A percentile compares a stretch with the other conserved stretches of the same genome.
phyloP scores from a whole-genome alignment of 1,140 invertebrate genomes.

The Trissolcus basalis region DNA sequence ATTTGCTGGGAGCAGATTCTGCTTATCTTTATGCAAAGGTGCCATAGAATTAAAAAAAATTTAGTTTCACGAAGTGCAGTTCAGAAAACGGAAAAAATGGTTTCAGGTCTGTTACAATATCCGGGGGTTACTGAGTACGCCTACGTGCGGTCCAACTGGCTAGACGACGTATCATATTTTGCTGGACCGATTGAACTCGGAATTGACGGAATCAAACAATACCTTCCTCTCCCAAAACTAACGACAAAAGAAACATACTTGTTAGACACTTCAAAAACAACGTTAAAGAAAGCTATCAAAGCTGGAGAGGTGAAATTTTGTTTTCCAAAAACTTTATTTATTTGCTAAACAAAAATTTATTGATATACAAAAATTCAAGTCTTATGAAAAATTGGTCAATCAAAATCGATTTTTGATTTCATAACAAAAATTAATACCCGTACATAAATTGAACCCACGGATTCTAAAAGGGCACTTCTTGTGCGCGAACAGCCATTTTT shows the following conservation, averaged over 20 bases:
- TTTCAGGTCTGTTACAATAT: conserved; percentile 73
- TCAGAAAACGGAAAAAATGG: no score
- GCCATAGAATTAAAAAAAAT: no score
- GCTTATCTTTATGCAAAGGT: conserved; percentile 77
- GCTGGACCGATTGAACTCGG: conserved; percentile 71
- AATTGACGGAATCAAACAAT: conserved; percentile 74
- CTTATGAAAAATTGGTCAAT: no score
- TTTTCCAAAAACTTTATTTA: no score
- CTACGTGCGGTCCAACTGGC: conserved; percentile 73
- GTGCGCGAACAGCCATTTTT: no score
- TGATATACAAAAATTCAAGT: no score
- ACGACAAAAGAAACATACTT: conserved; percentile 77
- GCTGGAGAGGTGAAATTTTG: conserved; percentile 69
- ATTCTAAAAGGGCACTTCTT: no score
- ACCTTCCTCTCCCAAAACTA: conserved; percentile 77
- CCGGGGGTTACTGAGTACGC: conserved; percentile 77
- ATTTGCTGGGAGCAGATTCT: conserved; percentile 78
- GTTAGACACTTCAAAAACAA: conserved; percentile 73
- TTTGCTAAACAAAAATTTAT: no score
- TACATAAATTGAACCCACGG: no score
- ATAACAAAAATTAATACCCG: no score
- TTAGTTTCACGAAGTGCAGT: no score
- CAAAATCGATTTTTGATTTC: no score
- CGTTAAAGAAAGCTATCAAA: conserved; percentile 75
- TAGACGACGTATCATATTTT: conserved; percentile 73